These are phyloP conservation scores for Lagopus muta DNA, from an alignment of 2,113 vertebrate genomes.

Conservation along the genomic window DNA sequence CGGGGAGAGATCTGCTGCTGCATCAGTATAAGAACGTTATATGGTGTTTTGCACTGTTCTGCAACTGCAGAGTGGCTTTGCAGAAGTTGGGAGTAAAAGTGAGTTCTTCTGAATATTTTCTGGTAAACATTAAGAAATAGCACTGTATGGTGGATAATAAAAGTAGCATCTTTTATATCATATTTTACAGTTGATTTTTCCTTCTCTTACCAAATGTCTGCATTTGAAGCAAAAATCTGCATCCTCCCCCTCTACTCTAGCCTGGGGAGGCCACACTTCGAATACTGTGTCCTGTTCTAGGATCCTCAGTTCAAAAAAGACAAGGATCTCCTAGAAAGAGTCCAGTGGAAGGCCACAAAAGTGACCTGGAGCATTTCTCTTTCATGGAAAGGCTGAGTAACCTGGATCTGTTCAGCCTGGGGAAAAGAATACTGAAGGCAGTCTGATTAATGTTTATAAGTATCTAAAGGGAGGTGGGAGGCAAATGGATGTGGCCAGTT, in stretches of 20 bases:
- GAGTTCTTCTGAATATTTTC: neutral
- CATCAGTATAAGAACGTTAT: neutral
- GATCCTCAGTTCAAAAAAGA: too few species aligned
- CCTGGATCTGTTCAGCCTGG: too few species aligned
- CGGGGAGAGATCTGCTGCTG: neutral
- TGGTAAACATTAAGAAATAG: neutral
- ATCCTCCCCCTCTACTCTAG: neutral
- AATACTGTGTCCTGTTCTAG: too few species aligned
- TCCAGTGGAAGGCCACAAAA: too few species aligned
- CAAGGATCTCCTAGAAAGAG: too few species aligned
- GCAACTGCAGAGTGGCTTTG: neutral
- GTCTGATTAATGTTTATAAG: too few species aligned
- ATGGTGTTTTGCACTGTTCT: neutral
- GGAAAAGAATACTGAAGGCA: too few species aligned
- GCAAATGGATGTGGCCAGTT: too few species aligned
- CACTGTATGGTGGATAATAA: neutral
- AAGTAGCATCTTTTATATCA: neutral
- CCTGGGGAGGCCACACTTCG: too few species aligned
- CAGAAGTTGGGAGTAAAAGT: neutral
- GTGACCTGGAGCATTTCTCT: too few species aligned
- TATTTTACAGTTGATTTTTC: neutral
- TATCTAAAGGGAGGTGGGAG: too few species aligned
- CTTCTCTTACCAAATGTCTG: neutral
- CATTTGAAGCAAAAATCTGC: neutral
- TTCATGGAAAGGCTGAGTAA: too few species aligned